Percentiles rank a stretch among this genome's conserved stretches.
These are phyloP conservation scores for Sebastes fasciatus DNA, from an alignment of 2,113 vertebrate genomes.

Conservation along the genomic window DNA sequence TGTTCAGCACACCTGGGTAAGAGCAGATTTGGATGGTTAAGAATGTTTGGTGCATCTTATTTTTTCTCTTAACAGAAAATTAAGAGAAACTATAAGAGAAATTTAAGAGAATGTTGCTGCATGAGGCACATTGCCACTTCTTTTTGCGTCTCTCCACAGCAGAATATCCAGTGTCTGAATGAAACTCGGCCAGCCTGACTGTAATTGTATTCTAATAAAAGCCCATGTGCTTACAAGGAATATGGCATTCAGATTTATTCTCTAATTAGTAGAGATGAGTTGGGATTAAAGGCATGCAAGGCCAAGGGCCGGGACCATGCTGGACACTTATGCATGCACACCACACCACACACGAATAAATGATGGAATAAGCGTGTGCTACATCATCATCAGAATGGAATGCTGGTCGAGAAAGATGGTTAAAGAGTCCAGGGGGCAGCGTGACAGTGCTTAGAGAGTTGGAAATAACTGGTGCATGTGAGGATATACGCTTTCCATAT, in stretches of 20 bases:
- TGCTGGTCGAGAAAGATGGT: background rate
- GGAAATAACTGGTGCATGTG: background rate
- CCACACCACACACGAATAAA: slow-evolving; percentile 47
- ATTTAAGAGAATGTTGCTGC: too few species aligned
- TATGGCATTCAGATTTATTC: slow-evolving; percentile 31
- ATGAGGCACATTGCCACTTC: background rate
- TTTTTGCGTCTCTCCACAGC: background rate
- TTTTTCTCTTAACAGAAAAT: too few species aligned
- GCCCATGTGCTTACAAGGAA: too few species aligned
- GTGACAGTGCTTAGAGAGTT: background rate
- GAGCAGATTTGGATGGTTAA: too few species aligned
- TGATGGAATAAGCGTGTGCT: slow-evolving; percentile 41
- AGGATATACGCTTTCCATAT: background rate
- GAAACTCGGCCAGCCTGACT: background rate
- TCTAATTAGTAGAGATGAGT: slow-evolving; percentile 63
- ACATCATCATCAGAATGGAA: slow-evolving; percentile 39
- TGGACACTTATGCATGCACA: slow-evolving; percentile 27
- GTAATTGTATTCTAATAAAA: too few species aligned
- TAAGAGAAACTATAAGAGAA: too few species aligned
- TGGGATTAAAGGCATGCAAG: slow-evolving; percentile 30
- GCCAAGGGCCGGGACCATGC: background rate
- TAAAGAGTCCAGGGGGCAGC: background rate
- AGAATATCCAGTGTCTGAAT: background rate
- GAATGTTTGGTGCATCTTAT: too few species aligned
- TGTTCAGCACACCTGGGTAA: too few species aligned